Conservation (phyloP, 1,140 invertebrate species). For the Drosophila insularis region DNA sequence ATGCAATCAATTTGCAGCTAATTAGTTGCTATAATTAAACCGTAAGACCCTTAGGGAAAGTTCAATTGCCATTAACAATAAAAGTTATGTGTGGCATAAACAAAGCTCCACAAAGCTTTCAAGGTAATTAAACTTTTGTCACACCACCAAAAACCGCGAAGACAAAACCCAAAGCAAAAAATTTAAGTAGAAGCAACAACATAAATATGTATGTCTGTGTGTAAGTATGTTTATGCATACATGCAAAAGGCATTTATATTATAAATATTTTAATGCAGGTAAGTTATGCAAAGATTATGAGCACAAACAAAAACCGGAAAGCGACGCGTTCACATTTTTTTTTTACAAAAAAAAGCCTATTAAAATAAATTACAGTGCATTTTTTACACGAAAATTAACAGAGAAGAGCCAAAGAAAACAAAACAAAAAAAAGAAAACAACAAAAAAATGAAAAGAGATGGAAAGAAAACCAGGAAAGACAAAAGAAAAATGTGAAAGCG, state of each 20-base stretch:
- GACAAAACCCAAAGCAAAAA: constrained; percentile 7
- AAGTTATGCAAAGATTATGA: constrained; percentile 72
- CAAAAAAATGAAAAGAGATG: background rate
- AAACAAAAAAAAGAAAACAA: constrained; percentile 12
- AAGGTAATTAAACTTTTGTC: constrained; percentile 68
- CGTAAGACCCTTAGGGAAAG: constrained; percentile 44
- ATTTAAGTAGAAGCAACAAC: constrained; percentile 3
- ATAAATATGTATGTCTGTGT: constrained; percentile 23
- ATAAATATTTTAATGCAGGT: constrained; percentile 65
- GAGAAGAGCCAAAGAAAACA: constrained; percentile 11
- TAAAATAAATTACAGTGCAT: constrained; percentile 77
- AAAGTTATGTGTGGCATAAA: constrained; percentile 65
- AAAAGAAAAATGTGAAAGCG: constrained; percentile 42
- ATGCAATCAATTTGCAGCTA: constrained; percentile 33
- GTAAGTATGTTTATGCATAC: constrained; percentile 47
- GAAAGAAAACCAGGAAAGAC: constrained; percentile 43
- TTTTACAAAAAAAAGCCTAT: constrained; percentile 58
- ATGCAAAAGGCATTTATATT: constrained; percentile 51
- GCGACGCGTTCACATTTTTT: constrained; percentile 33
- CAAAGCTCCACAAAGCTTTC: constrained; percentile 52
- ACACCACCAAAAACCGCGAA: constrained; percentile 28
- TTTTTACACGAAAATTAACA: constrained; percentile 72
- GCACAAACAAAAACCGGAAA: constrained; percentile 46
- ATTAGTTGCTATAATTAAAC: constrained; percentile 30
- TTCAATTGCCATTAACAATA: constrained; percentile 58